Conservation (phyloP, 2,113 vertebrate species). For the Ctenomys sociabilis region DNA sequence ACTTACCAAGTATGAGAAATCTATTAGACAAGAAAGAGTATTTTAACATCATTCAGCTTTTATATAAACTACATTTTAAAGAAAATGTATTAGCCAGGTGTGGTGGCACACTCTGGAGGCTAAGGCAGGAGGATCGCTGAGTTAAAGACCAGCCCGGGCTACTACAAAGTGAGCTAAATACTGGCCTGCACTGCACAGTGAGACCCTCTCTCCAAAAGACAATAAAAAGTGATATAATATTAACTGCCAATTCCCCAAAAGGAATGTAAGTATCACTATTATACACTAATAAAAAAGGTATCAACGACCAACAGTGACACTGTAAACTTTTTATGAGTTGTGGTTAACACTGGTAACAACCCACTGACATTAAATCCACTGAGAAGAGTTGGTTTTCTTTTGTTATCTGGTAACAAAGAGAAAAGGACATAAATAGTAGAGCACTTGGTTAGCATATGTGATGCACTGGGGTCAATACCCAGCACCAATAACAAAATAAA, state of each 20-base stretch:
- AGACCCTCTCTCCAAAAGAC: not conserved
- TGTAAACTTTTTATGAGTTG: not conserved
- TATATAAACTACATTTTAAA: not conserved
- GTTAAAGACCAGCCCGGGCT: no score
- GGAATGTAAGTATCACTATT: not conserved
- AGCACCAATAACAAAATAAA: not conserved
- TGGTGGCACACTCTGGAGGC: no score
- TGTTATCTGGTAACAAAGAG: constrained; percentile 26
- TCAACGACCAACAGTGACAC: not conserved
- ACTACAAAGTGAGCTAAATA: no score
- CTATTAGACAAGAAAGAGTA: constrained; percentile 3
- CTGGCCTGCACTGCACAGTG: no score
- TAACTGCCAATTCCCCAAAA: not conserved
- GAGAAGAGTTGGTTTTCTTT: not conserved
- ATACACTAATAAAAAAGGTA: not conserved
- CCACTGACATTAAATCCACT: not conserved
- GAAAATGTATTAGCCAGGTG: not conserved
- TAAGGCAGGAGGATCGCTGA: no score
- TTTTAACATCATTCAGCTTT: not conserved
- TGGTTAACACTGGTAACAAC: not conserved
- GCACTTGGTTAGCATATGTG: not conserved
- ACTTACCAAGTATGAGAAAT: not conserved
- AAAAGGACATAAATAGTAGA: no score
- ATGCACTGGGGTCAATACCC: not conserved
- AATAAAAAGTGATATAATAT: not conserved